Evolutionary conservation across 2,888 invertebrate species (phyloP).

Genomic region (Octonoba sinensis): DNA sequence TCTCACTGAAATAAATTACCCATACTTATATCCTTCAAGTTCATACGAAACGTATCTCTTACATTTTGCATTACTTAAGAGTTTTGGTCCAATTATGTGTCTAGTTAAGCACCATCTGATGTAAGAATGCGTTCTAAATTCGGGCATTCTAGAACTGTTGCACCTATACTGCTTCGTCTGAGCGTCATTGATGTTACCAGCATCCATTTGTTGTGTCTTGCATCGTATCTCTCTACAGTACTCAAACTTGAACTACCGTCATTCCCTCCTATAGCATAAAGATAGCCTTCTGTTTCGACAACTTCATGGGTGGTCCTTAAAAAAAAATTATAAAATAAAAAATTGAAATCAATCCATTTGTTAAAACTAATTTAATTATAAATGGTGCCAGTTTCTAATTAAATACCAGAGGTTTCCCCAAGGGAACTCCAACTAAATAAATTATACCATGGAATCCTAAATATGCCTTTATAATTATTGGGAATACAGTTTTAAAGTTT

Average conservation of each 20-base stretch:
- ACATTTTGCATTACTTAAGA: too few species aligned
- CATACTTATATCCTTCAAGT: too few species aligned
- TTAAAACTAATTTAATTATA: neutral
- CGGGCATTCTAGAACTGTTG: conserved; percentile 78
- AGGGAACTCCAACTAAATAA: too few species aligned
- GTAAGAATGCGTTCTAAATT: conserved; percentile 62
- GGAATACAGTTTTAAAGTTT: too few species aligned
- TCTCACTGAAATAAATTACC: too few species aligned
- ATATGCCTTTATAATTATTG: too few species aligned
- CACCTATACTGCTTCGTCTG: conserved; percentile 78
- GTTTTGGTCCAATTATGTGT: too few species aligned
- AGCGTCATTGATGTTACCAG: conserved; percentile 79
- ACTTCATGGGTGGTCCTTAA: conserved; percentile 79
- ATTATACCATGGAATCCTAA: too few species aligned
- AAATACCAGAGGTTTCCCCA: neutral
- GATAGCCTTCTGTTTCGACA: conserved; percentile 76
- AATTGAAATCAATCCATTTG: neutral
- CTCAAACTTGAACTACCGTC: conserved; percentile 80
- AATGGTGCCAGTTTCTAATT: neutral
- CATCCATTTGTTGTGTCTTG: conserved; percentile 78
- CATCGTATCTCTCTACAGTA: conserved; percentile 79
- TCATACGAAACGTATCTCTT: too few species aligned
- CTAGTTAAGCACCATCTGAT: conserved; percentile 44
- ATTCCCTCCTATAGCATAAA: conserved; percentile 80
- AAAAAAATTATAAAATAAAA: too few species aligned